Percentiles rank a stretch among this genome's conserved stretches.
These are phyloP conservation scores for Galemys pyrenaicus DNA, from an alignment of 2,113 vertebrate species.

Conservation along the genomic window DNA sequence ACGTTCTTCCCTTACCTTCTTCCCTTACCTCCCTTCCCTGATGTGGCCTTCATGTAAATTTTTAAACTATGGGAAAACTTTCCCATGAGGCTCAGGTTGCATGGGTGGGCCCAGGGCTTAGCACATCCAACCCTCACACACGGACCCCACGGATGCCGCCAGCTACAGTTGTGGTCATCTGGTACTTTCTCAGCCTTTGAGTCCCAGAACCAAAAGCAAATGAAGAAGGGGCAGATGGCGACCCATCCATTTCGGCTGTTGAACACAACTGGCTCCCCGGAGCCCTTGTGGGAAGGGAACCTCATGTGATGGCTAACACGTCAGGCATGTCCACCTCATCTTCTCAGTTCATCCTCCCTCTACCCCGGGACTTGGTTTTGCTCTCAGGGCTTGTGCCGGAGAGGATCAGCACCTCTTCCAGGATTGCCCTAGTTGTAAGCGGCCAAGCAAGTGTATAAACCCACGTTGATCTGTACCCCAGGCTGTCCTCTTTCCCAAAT, in stretches of 20 bases:
- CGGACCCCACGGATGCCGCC: accelerated
- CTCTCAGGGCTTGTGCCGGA: not conserved
- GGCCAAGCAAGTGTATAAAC: not conserved
- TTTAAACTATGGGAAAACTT: not conserved
- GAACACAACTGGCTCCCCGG: not conserved
- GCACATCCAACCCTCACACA: not conserved
- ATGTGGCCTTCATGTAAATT: not conserved
- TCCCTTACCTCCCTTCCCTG: too few relatives aligned
- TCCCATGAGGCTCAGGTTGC: not conserved
- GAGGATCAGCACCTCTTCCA: not conserved
- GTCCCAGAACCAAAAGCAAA: not conserved
- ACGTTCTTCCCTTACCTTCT: not conserved
- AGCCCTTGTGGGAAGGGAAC: not conserved
- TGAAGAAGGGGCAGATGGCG: not conserved
- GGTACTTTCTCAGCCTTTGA: not conserved
- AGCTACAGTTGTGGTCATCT: not conserved
- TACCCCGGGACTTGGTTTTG: not conserved
- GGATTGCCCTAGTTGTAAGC: not conserved
- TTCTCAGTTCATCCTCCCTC: not conserved
- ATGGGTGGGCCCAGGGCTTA: not conserved
- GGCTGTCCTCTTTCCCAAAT: not conserved
- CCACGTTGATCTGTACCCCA: not conserved
- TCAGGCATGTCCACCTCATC: not conserved
- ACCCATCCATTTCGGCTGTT: not conserved
- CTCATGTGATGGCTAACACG: too few relatives aligned